Evolutionary conservation across 2,888 invertebrate genomes (phyloP).

Genomic region (Tachina grossa): DNA sequence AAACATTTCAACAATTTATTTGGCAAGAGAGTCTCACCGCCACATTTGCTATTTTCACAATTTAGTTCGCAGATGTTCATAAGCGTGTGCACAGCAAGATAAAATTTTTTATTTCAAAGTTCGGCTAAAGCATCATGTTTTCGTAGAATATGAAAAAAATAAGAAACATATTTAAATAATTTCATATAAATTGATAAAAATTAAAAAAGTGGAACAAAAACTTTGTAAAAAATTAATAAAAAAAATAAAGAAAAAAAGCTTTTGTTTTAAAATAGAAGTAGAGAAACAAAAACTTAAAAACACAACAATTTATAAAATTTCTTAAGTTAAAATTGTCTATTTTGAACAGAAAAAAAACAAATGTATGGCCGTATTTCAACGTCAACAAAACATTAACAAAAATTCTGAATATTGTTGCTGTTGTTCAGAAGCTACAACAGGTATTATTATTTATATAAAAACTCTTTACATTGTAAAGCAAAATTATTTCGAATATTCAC

Average conservation of each 20-base stretch:
- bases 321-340: background rate
- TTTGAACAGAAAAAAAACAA: background rate
- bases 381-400: background rate
- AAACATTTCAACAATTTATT: slow-evolving; percentile 51
- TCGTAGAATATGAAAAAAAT: background rate
- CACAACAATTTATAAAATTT: background rate
- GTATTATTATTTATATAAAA: slow-evolving; percentile 34
- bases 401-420: background rate
- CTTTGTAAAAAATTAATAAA: background rate
- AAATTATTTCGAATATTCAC: slow-evolving; percentile 1
- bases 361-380: background rate
- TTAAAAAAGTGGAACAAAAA: background rate
- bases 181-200: background rate
- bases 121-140: background rate
- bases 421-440: slow-evolving; percentile 4
- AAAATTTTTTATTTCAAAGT: slow-evolving; percentile 23
- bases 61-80: slow-evolving; percentile 64
- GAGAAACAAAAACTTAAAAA: background rate
- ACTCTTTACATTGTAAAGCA: background rate
- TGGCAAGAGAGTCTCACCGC: slow-evolving; percentile 60
- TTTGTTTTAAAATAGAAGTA: background rate
- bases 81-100: slow-evolving; percentile 40
- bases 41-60: slow-evolving; percentile 51
- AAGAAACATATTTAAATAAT: background rate
- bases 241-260: background rate